Conservation (phyloP, 2,888 invertebrate genomes). For the Acanthopleura granulata region DNA sequence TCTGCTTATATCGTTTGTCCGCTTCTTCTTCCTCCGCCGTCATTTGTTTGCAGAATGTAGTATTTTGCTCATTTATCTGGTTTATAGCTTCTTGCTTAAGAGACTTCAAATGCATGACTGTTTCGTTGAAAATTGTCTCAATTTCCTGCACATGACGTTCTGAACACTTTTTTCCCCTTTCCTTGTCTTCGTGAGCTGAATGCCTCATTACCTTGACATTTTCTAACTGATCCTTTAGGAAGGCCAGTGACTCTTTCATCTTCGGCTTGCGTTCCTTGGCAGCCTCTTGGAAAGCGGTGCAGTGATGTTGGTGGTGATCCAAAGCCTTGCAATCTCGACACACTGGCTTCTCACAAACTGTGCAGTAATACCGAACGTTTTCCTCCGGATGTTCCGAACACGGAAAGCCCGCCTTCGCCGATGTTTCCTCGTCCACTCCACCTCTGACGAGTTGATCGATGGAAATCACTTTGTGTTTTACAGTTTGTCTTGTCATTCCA, state of each 20-base stretch:
- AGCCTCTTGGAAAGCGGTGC: background rate
- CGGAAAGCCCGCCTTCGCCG: background rate
- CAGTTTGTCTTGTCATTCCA: background rate
- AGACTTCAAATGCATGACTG: too few species aligned
- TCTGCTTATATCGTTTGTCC: background rate
- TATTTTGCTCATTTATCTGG: too few species aligned
- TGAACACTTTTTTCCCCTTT: background rate
- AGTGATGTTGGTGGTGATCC: background rate
- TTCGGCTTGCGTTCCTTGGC: background rate
- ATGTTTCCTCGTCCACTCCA: background rate
- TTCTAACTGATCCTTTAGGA: background rate
- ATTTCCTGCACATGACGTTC: background rate
- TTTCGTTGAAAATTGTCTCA: background rate
- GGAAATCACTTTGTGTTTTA: background rate
- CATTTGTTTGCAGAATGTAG: too few species aligned
- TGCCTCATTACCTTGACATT: background rate
- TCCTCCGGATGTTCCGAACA: background rate
- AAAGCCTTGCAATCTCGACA: conserved; percentile 12
- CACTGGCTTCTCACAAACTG: background rate
- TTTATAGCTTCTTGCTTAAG: too few species aligned
- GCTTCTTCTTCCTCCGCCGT: background rate
- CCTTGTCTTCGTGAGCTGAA: background rate
- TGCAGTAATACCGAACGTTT: background rate
- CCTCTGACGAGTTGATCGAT: background rate
- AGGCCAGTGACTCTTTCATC: background rate